Base-by-base conservation (phyloP, 2,888 invertebrate genomes). In the Megamerina dolium region DNA sequence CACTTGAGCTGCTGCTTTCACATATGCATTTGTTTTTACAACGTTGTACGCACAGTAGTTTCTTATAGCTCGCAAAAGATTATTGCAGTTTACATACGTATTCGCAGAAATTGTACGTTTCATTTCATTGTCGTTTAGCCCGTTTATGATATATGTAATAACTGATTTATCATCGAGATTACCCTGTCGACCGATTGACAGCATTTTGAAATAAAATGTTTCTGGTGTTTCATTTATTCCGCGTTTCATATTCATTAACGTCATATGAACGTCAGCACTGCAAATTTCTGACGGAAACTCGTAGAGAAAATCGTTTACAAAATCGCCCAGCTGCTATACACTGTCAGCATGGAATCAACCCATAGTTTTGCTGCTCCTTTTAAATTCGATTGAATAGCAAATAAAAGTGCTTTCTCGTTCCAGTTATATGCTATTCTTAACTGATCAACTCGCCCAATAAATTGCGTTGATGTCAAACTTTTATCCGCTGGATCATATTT, bases 201-300 rank as follows among this genome's bases (percentile, higher is more conserved):
- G 29, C 39, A 44, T 44, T n/a, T 30, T 21, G 20, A 52, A 49
- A n/a, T 49, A 54, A 33, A 46, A 54, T 18, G 47, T 47, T 1
- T 30, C 14, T 10, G 46, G 32, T 35, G 29, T 13, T 14, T 36
- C 44, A n/a, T 30, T 31, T 18, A 17, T 9, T 14, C 12, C 37
- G 4, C 40, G 31, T 30, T 30, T 36, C 3, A 36, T 19, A 5
- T 32, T 36, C 13, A 29, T 18, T 21, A 45, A 10, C 8, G 30
- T n/a, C 19, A 26, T 40, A 23, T 45, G 26, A 6, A 26, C 20
- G 18, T 45, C 37, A 19, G 40, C 40, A n/a, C n/a, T n/a, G n/a
- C n/a, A n/a, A 31, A 31, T 31, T n/a, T 8, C 14, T 37, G 37
- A 18, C 14, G 38, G 38, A 14, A 31, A 38, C 17, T 29, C 13